Evolutionary conservation across 2,888 invertebrate genomes (phyloP).

Genomic region (Resseliella maxima): DNA sequence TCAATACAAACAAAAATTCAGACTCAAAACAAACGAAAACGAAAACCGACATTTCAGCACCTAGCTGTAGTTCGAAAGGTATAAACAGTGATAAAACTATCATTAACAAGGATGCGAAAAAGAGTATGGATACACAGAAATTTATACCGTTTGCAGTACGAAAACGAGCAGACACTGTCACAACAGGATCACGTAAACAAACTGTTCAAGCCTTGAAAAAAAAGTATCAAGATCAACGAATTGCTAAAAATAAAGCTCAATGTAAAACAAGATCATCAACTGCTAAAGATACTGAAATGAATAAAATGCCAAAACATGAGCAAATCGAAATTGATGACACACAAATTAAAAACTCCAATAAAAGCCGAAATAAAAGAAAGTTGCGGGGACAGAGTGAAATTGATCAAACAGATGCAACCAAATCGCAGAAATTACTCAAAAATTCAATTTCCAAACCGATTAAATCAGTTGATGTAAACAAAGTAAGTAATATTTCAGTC

Average conservation of each 20-base stretch:
- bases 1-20: conserved; percentile 67
- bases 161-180: conserved; percentile 69
- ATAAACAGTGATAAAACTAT: not conserved
- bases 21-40: conserved; percentile 58
- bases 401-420: not conserved
- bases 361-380: conserved; percentile 56
- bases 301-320: not conserved
- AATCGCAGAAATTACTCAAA: conserved; percentile 8
- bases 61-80: conserved; percentile 20
- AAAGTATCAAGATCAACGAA: conserved; percentile 73
- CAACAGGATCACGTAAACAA: conserved; percentile 65
- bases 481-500: not conserved
- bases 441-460: not conserved
- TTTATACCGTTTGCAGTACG: conserved; percentile 71
- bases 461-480: not conserved
- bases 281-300: conserved; percentile 57
- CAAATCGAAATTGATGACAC: conserved; percentile 58
- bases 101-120: not conserved
- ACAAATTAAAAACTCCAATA: not conserved
- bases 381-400: conserved; percentile 41
- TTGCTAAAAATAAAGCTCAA: conserved; percentile 69
- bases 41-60: not conserved
- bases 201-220: conserved; percentile 71
- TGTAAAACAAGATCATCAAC: conserved; percentile 60
- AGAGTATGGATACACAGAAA: conserved; percentile 55